Evolutionary conservation across 1,140 invertebrate genomes (phyloP), one percentile per base, ranked within the genome.

Genomic region (Tribolium castaneum): DNA sequence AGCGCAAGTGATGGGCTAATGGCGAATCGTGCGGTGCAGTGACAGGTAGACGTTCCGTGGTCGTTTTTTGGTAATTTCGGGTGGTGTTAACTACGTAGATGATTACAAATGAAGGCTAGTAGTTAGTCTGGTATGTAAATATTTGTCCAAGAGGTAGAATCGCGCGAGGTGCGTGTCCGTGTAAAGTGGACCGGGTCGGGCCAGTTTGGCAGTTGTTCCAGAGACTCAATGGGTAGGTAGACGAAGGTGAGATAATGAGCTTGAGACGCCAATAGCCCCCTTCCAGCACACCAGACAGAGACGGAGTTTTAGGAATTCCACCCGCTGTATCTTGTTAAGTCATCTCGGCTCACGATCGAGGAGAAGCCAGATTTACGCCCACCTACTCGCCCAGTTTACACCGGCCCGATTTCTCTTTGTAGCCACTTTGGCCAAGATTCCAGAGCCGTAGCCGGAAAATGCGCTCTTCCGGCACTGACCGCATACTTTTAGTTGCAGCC

Each of bases 321-420:
- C 84, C 84, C 84, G 83, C 82, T 79, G 83, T 85, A 85, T 85
- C 84, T 85, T 85, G 84, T 85, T 85, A 85, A 85, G 84, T 85
- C 84, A 85, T 85, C 84, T 85, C 80, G 80, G 78, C 83, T 84
- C 82, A 85, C 84, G 83, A 84, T 83, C 81, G 71, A 54, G 35
- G 81, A 78, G 75, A 78, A 77, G 78, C 71, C 78, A 34, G 66
- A 49, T 80, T 79, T 70, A 82, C 77, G 74, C 79, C 66, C 80
- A 71, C 62, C 71, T 78, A 81, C 51, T 59, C 54, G 79, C 71
- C 77, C 56, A 52, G 56, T 78, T 78, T 74, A 78, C 77, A 71
- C 77, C 56, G 59, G 72, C 12, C 25, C 25, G 59, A 66, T 66
- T 66, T 66, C 59, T 66, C 59, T 66, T 66, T 35, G 30, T 35